Conservation (phyloP, 1,140 invertebrate genomes). For the Geopemphigus sp. region DNA sequence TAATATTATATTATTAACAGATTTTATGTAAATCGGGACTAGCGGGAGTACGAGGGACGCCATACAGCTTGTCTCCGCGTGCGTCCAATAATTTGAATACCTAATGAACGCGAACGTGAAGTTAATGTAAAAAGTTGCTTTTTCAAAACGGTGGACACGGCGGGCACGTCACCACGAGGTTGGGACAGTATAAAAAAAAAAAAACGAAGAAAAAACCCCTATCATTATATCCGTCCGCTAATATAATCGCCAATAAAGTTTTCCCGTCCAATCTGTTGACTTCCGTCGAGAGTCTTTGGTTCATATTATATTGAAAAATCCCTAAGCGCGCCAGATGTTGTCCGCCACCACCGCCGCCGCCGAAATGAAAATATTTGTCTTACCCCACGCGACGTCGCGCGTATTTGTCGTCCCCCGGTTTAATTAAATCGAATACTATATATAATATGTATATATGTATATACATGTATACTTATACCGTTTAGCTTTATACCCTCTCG, state of each 20-base stretch:
- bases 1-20: conserved; percentile 37
- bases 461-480: neutral
- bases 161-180: too few species aligned
- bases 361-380: conserved; percentile 49
- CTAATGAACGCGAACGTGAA: conserved; percentile 45
- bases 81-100: conserved; percentile 38
- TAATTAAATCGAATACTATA: conserved; percentile 49
- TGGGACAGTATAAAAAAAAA: conserved; percentile 16
- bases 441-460: too few species aligned
- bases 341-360: neutral
- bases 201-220: neutral
- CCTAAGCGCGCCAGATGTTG: conserved; percentile 41
- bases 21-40: conserved; percentile 43
- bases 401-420: conserved; percentile 28
- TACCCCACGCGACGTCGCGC: neutral
- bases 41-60: neutral
- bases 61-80: too few species aligned
- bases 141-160: neutral
- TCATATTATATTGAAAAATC: conserved; percentile 43
- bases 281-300: conserved; percentile 11
- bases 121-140: conserved; percentile 43
- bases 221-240: conserved; percentile 43
- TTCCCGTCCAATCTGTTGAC: conserved; percentile 46
- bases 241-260: conserved; percentile 48
- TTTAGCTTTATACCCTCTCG: conserved; percentile 22